phyloP scores from a whole-genome alignment of 2,888 invertebrate genomes.

The Harpalus rufipes region DNA sequence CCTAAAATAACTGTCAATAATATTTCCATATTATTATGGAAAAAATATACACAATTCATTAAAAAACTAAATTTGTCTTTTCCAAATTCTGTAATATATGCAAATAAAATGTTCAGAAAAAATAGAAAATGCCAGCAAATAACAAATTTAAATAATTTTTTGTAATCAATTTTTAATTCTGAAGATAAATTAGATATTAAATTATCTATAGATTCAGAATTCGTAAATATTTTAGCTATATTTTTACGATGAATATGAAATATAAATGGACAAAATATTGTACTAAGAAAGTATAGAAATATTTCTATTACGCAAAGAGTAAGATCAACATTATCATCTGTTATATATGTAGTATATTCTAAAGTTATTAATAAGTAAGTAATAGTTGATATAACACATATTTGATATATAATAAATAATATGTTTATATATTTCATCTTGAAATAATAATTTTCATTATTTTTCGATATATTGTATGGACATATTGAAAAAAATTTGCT shows the following conservation, averaged over 20 bases:
- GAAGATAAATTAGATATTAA: neutral
- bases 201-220: neutral
- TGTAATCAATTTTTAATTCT: neutral
- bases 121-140: neutral
- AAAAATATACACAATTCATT: neutral
- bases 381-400: neutral
- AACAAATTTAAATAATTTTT: neutral
- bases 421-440: too few relatives aligned
- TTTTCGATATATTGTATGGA: too few relatives aligned
- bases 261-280: neutral
- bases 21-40: neutral
- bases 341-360: neutral
- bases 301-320: neutral
- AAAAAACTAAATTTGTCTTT: neutral
- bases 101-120: neutral
- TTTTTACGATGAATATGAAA: slow-evolving; percentile 3
- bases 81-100: neutral
- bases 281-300: neutral
- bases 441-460: too few relatives aligned
- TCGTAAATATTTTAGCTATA: neutral
- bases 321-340: neutral
- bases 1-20: neutral
- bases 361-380: neutral
- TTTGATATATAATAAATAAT: neutral
- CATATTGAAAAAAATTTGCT: too few relatives aligned